Evolutionary conservation across 2,888 invertebrate genomes (phyloP), one percentile per base, ranked within the genome.

Genomic region (Stenodera caucasica): DNA sequence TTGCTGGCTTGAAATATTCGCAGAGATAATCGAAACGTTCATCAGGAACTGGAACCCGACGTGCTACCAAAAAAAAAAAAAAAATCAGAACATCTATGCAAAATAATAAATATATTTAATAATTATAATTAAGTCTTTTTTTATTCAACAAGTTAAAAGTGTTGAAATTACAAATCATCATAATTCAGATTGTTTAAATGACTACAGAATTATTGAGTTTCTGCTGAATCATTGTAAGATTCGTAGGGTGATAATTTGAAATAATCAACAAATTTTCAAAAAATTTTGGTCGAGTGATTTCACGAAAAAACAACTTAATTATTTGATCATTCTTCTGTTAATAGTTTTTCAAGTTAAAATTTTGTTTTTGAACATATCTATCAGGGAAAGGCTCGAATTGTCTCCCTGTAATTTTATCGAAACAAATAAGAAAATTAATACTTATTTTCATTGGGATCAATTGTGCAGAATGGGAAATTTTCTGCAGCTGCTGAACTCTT

Each of bases 391-490:
- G n/a, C n/a, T n/a, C n/a, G n/a, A 87, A 75, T 21, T 74, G 26
- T 5, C 26, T 26, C 26, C 26, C 7, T 26, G 7, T 26, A 26
- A 6, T 26, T 3, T 26, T 26, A 26, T 26, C 7, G 3, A 26
- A 26, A 30, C 1, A 88, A 87, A 65, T 81, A 81, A 67, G 77
- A 35, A 2, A 76, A 57, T 11, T 50, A 54, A 30, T 53, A 95
- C 96, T 96, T 94, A 96, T 95, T 98, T 88, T 99, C 98, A 93
- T 98, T 98, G 52, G 99, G 99, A 83, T 99, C 98, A 80, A 99
- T 99, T 81, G 99, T 99, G 85, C 99, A 99, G 86, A 99, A 99
- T 0, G 99, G 98, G 79, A 98, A 99, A 81, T 99, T 99, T 80
- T 98, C 99, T 55, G 99, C 99, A 57, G 96, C 91, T 6, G 96